These are phyloP conservation scores for Pheosia gnoma DNA, from an alignment of 2,888 invertebrate species.

Conservation along the genomic window DNA sequence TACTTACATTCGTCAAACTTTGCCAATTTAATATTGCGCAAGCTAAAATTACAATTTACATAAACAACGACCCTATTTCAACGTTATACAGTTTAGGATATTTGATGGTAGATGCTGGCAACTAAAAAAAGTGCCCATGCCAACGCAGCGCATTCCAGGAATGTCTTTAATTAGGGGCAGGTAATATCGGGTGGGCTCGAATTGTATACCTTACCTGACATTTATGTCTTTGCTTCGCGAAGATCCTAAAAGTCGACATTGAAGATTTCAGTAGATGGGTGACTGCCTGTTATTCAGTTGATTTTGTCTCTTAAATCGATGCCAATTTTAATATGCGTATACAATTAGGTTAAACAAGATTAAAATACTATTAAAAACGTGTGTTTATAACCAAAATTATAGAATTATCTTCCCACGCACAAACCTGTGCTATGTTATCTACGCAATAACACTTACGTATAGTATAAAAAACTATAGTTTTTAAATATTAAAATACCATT, in stretches of 20 bases:
- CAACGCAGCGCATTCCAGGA: slow-evolving; percentile 62
- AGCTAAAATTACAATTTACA: slow-evolving; percentile 30
- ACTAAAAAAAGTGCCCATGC: slow-evolving; percentile 41
- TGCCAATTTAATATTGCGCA: slow-evolving; percentile 35
- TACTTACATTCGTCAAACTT: slow-evolving; percentile 28
- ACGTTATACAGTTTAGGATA: slow-evolving; percentile 27
- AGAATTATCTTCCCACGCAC: slow-evolving; percentile 27
- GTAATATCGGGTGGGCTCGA: slow-evolving; percentile 37
- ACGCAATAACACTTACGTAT: slow-evolving; percentile 20
- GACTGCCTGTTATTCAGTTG: too few species aligned
- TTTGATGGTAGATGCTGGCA: slow-evolving; percentile 23
- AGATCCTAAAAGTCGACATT: background rate
- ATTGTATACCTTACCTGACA: slow-evolving; percentile 26
- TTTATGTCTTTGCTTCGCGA: slow-evolving; percentile 33
- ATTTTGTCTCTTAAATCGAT: too few species aligned
- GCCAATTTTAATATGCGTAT: background rate
- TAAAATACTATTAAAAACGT: background rate
- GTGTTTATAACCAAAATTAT: slow-evolving; percentile 5
- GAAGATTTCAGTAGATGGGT: too few species aligned
- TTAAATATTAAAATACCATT: background rate
- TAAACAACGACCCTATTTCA: slow-evolving; percentile 16
- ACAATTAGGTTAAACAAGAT: background rate
- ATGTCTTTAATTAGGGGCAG: slow-evolving; percentile 62
- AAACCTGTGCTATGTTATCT: slow-evolving; percentile 15
- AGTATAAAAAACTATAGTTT: slow-evolving; percentile 3